These are phyloP conservation scores for Hetaerina americana DNA, from an alignment of 1,140 invertebrate species.

Conservation along the genomic window DNA sequence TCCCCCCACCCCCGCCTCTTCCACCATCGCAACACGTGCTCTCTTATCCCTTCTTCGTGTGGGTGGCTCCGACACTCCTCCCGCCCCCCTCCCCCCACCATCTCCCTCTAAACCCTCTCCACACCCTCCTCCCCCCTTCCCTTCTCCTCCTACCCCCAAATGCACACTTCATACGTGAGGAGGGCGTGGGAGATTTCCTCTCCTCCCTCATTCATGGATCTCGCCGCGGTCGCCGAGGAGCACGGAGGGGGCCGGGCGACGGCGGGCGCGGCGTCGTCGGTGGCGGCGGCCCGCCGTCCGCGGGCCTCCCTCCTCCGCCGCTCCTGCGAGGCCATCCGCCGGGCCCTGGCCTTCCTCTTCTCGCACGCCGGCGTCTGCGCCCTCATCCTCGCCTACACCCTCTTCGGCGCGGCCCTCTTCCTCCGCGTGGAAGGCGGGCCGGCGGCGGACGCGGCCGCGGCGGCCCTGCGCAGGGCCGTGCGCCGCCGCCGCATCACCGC, in stretches of 20 bases:
- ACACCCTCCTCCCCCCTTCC: too few species aligned
- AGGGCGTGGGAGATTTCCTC: slow-evolving; percentile 1
- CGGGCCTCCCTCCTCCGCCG: not conserved
- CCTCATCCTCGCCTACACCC: not conserved
- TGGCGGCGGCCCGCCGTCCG: not conserved
- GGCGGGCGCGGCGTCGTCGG: not conserved
- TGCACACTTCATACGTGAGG: slow-evolving; percentile 4
- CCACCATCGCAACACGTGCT: too few species aligned
- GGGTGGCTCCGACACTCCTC: too few species aligned
- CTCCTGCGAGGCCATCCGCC: not conserved
- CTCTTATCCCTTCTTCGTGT: too few species aligned
- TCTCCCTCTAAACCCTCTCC: too few species aligned
- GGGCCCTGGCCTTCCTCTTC: slow-evolving; percentile 1
- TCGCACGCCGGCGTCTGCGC: slow-evolving; percentile 1
- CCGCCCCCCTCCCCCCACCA: too few species aligned
- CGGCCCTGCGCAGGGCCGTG: not conserved
- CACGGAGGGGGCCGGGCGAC: too few species aligned
- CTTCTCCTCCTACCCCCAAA: not conserved
- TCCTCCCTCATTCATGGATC: too few species aligned
- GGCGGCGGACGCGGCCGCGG: not conserved
- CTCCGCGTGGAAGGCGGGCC: not conserved
- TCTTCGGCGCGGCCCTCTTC: not conserved
- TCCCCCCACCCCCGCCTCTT: too few species aligned
- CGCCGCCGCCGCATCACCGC: not conserved
- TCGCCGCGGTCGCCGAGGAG: too few species aligned